A percentile compares a stretch with the other conserved stretches of the same genome.
Evolutionary conservation across 2,888 invertebrate species (phyloP).

Genomic region (Mythimna albipuncta): DNA sequence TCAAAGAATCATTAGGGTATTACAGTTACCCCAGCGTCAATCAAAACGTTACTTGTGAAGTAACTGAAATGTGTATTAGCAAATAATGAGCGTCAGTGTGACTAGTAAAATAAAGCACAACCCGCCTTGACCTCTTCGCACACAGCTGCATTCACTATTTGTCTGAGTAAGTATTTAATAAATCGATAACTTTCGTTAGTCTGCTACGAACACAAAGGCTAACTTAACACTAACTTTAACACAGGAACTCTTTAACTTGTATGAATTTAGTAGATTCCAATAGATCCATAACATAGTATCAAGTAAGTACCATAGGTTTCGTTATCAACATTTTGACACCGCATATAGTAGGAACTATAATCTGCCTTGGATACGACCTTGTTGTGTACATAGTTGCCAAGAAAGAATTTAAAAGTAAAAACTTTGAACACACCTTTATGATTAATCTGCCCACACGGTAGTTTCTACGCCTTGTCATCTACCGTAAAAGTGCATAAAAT

Average conservation of each 20-base stretch:
- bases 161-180: conserved; percentile 69
- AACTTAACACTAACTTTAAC: neutral
- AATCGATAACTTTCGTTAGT: conserved; percentile 74
- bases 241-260: neutral
- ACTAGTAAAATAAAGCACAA: conserved; percentile 62
- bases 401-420: conserved; percentile 50
- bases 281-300: neutral
- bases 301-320: conserved; percentile 6
- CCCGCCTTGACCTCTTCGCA: conserved; percentile 74
- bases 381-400: conserved; percentile 39
- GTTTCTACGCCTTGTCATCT: conserved; percentile 34
- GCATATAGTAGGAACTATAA: conserved; percentile 29
- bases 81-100: conserved; percentile 44
- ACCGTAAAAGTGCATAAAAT: conserved; percentile 58
- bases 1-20: conserved; percentile 4
- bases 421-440: conserved; percentile 28
- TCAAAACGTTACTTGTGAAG: conserved; percentile 9
- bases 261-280: neutral
- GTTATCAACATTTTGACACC: conserved; percentile 10
- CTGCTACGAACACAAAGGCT: conserved; percentile 47
- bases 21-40: conserved; percentile 7
- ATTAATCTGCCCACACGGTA: conserved; percentile 55
- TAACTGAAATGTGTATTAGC: conserved; percentile 40
- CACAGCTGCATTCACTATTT: conserved; percentile 71
- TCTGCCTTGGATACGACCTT: conserved; percentile 55